Evolutionary conservation across 2,888 invertebrate species (phyloP).

Genomic region (Helicoverpa assulta): DNA sequence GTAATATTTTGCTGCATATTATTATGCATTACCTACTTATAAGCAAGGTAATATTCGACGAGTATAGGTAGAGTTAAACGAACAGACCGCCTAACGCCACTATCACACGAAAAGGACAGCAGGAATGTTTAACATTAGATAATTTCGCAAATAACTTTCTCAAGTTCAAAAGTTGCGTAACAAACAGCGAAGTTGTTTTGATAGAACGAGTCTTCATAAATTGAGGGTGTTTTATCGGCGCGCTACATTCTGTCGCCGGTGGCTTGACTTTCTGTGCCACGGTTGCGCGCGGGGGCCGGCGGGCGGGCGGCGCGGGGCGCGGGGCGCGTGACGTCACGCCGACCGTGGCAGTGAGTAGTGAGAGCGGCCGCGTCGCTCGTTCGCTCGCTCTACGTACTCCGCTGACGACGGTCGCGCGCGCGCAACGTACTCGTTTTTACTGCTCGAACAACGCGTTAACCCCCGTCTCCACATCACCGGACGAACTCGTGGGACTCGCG

Average conservation of each 20-base stretch:
- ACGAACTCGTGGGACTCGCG: slow-evolving; percentile 77
- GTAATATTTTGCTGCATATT: neutral
- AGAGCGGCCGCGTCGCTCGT: slow-evolving; percentile 86
- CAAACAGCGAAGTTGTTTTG: slow-evolving; percentile 82
- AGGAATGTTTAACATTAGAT: slow-evolving; percentile 62
- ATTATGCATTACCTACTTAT: slow-evolving; percentile 3
- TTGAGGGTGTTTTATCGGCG: slow-evolving; percentile 87
- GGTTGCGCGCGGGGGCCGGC: slow-evolving; percentile 76
- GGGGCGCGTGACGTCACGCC: slow-evolving; percentile 86
- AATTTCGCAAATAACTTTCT: slow-evolving; percentile 71
- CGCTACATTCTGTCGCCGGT: slow-evolving; percentile 86
- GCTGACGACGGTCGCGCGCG: slow-evolving; percentile 88
- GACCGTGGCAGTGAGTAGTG: slow-evolving; percentile 89
- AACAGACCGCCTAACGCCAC: slow-evolving; percentile 25
- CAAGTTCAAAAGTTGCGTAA: slow-evolving; percentile 84
- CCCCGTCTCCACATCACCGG: slow-evolving; percentile 74
- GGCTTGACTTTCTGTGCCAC: slow-evolving; percentile 88
- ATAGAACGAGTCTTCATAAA: slow-evolving; percentile 85
- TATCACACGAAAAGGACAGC: slow-evolving; percentile 41
- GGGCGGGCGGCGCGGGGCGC: slow-evolving; percentile 68
- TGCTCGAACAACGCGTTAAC: slow-evolving; percentile 76
- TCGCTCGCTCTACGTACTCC: slow-evolving; percentile 87
- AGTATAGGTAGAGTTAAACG: slow-evolving; percentile 7
- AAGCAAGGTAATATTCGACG: slow-evolving; percentile 11
- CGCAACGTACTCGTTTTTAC: slow-evolving; percentile 82